Base-by-base conservation (phyloP, 2,113 vertebrate species). In the Illadopsis cleaveri region DNA sequence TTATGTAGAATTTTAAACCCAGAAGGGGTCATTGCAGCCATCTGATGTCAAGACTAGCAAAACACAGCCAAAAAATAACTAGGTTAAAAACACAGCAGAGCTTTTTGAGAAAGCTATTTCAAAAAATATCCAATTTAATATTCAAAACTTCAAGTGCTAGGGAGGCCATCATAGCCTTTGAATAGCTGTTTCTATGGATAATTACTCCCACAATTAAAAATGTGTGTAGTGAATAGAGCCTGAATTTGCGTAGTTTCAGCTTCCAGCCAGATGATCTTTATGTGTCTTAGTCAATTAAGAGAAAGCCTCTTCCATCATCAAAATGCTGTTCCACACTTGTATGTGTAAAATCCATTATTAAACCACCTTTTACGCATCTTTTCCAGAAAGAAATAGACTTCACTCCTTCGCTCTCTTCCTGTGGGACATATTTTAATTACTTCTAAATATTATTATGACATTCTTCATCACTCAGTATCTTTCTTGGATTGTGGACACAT, bases 151-250 rank as follows among this genome's bases (percentile, higher is more conserved):
- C 80, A 86, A 93, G 91, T 94, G 51, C 56, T 51, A 81, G 24
- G 72, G 79, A 94, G 82, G 72, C 69, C 86, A 96, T 92, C 64
- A 89, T 78, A 92, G 89, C 68, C 89, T 88, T 71, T 92, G 68
- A 94, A 89, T 90, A 93, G 82, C 44, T 94, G 21, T 92, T 96
- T 93, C 82, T 90, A 83, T 83, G 72, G 76, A 81, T 96, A 92
- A 97, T 95, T 93, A 92, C 76, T 30, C 65, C 81, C 0, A 1
- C 80, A 93, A 94, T 93, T 92, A 89, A 92, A 93, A 95, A 94
- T 50, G 50, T 83, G 71, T 62, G 51, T 86, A 30, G 47, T 91
- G 93, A 93, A 94, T 84, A 92, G 60, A 94, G 68, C 35, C 56
- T 10, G 40, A 83, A 96, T 90, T 96, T 90, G 68, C 4, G 20